Percentiles rank a stretch among this genome's conserved stretches.
Evolutionary conservation across 2,113 vertebrate species (phyloP).

Genomic region (Neogale vison): DNA sequence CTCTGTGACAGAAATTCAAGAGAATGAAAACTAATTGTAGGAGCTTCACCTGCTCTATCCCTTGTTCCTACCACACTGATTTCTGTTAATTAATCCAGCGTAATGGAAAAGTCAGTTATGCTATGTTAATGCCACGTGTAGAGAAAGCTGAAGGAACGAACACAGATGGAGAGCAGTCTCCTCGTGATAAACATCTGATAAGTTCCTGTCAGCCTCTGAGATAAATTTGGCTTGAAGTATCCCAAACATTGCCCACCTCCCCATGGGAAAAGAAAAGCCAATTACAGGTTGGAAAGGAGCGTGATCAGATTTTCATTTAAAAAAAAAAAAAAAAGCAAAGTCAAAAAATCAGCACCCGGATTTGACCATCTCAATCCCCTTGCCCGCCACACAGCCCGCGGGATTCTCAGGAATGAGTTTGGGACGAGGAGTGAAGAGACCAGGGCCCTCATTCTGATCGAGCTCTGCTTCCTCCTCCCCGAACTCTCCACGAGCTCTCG

Average conservation of each 20-base stretch:
- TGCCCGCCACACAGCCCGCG: no score
- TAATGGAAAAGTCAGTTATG: constrained; percentile 58
- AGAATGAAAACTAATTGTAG: not conserved
- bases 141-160: constrained; percentile 47
- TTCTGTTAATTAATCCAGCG: constrained; percentile 56
- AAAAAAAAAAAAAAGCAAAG: not conserved
- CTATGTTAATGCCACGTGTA: constrained; percentile 53
- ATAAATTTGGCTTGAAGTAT: not conserved
- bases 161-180: constrained; percentile 3
- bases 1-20: not conserved
- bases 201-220: not conserved
- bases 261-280: not conserved
- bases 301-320: not conserved
- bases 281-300: not conserved
- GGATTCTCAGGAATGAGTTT: not conserved
- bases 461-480: not conserved
- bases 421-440: fast-evolving
- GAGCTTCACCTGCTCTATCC: constrained; percentile 4
- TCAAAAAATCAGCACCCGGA: not conserved
- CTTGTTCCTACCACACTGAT: constrained; percentile 32
- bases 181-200: constrained; percentile 2
- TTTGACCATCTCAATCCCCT: not conserved
- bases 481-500: not conserved
- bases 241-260: not conserved
- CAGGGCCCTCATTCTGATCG: not conserved